These are phyloP conservation scores for Eurosta solidaginis DNA, from an alignment of 1,140 invertebrate genomes.

Conservation along the genomic window DNA sequence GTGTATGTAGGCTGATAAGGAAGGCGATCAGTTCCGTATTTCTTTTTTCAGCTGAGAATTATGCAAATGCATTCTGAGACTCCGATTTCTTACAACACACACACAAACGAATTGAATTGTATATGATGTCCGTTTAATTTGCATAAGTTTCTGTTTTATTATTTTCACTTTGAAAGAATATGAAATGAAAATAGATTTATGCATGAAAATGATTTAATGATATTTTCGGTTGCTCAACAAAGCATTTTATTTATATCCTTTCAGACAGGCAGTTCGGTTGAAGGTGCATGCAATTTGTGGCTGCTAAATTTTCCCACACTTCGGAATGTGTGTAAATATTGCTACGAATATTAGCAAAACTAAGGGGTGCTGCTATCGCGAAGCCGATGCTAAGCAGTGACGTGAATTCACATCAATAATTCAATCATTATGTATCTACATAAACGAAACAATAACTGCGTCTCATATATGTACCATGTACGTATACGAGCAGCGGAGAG, in stretches of 20 bases:
- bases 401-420: too few species aligned
- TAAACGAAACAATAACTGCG: too few species aligned
- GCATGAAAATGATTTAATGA: constrained; percentile 21
- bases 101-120: constrained; percentile 14
- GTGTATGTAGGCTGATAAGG: not conserved
- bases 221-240: not conserved
- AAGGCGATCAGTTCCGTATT: not conserved
- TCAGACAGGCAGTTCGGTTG: not conserved
- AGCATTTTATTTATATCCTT: not conserved
- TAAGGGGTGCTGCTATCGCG: too few species aligned
- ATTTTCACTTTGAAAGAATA: not conserved
- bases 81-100: not conserved
- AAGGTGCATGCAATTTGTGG: constrained; percentile 17
- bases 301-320: constrained; percentile 12
- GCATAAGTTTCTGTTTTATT: not conserved
- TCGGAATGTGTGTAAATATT: not conserved
- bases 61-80: constrained; percentile 13
- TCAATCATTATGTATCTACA: too few species aligned
- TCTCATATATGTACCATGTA: too few species aligned
- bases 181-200: not conserved
- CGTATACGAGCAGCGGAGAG: too few species aligned
- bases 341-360: too few species aligned
- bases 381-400: too few species aligned
- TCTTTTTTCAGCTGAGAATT: constrained; percentile 19
- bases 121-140: constrained; percentile 26